Evolutionary conservation across 64 coral and sea anemone species (phyloP).

Genomic region (Orbicella faveolata): DNA sequence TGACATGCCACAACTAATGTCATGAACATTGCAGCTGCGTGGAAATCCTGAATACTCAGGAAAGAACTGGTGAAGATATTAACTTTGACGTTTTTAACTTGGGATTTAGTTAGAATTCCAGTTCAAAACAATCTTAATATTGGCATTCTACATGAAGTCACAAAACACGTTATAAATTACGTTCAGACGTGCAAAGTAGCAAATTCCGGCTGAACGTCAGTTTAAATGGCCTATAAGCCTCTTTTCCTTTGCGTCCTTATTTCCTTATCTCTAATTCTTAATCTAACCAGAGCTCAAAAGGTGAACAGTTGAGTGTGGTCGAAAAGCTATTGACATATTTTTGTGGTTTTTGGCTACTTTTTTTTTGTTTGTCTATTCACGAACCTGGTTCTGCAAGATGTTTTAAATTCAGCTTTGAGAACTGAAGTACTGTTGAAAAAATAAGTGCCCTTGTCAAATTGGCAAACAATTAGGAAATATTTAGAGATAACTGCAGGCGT

Average conservation of each 20-base stretch:
- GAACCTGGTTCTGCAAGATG: not conserved
- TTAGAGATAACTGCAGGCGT: too few relatives aligned
- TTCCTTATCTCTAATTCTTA: not conserved
- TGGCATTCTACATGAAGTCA: not conserved
- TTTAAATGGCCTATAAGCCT: not conserved
- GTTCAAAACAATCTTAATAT: too few relatives aligned
- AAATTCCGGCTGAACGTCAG: not conserved
- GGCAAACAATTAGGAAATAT: too few relatives aligned
- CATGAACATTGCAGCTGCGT: too few relatives aligned
- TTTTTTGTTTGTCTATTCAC: not conserved
- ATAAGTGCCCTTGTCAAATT: too few relatives aligned
- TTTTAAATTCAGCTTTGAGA: not conserved
- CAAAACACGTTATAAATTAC: not conserved
- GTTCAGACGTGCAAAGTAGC: conserved; percentile 6
- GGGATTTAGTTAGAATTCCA: too few relatives aligned
- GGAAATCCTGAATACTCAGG: too few relatives aligned
- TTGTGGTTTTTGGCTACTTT: not conserved
- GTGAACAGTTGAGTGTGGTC: not conserved
- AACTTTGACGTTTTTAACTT: too few relatives aligned
- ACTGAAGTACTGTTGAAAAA: not conserved
- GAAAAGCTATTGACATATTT: not conserved
- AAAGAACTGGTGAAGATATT: too few relatives aligned
- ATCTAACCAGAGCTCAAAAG: not conserved
- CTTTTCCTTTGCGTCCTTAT: not conserved
- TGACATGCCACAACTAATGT: too few relatives aligned